Evolutionary conservation across 2,797 vertebrate genomes (phyloP), one percentile per base, ranked within the genome.

Genomic region (Falco biarmicus): DNA sequence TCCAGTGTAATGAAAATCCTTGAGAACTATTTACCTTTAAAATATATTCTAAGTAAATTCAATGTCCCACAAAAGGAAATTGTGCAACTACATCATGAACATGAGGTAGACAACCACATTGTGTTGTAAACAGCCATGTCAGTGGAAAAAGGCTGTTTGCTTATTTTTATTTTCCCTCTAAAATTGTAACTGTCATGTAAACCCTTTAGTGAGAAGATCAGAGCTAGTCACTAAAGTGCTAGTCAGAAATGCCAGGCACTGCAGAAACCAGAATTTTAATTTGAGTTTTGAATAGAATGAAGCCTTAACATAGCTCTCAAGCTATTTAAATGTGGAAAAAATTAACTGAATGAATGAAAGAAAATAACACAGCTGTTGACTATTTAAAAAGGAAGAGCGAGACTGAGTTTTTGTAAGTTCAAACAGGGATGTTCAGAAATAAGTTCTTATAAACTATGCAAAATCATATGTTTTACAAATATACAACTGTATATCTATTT

Each of bases 281-380:
- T 90, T 78, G 74, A 89, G 81, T 94, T 93, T 95, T 94, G 60
- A 97, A 89, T 39, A 93, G 84, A 94, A 90, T 59, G 90, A 89
- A 96, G 81, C 73, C 87, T 94, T 95, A 90, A 91, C 91, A 94
- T 76, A 94, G 86, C 75, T 94, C 93, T 89, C 70, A n/a, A 74
- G 60, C 83, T 94, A 90, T 95, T 96, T 97, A 95, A 96, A 90
- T 57, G 85, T 50, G 83, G 88, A 65, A 65, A 75, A 95, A 96
- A 96, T 83, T 90, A 96, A 74, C 64, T 73, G 87, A 96, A 94
- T 85, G 90, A 97, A 96, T 88, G 84, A 91, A 95, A 94, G 90
- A 94, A 96, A 96, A 90, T 77, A 95, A 94, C 95, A 96, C 94
- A 97, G 96, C 94, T 96, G 96, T 84, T 32, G 81, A 75, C 88